These are phyloP conservation scores for Trochalopteron elliotii DNA, from an alignment of 2,113 vertebrate genomes.

Conservation along the genomic window DNA sequence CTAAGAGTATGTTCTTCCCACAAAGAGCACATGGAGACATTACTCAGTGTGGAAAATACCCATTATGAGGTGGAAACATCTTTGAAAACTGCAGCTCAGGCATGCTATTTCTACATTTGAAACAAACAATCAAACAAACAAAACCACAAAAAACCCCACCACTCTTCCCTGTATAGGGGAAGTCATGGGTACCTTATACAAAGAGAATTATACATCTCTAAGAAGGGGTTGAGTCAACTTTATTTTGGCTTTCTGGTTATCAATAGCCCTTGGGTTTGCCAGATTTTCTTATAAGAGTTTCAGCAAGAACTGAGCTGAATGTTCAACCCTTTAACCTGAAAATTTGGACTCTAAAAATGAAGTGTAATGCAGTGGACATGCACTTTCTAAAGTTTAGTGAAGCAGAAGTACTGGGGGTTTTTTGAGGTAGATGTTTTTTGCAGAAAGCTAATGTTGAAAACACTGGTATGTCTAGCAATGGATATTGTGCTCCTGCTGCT, in stretches of 20 bases:
- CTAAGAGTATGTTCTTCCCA: not conserved
- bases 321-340: not conserved
- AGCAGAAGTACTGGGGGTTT: not conserved
- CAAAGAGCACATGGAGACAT: rapidly evolving
- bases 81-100: not conserved
- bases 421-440: not conserved
- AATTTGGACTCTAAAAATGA: not conserved
- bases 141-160: rapidly evolving
- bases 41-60: not conserved
- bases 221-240: not conserved
- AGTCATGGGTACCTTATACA: not conserved
- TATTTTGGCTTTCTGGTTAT: not conserved
- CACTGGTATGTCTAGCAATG: not conserved
- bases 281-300: not conserved
- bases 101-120: not conserved
- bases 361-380: not conserved
- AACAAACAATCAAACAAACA: not conserved
- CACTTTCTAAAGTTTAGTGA: not conserved
- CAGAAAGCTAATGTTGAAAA: not conserved
- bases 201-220: not conserved
- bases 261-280: not conserved
- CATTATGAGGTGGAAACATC: not conserved
- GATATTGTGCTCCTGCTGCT: conserved; percentile 56
- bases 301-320: not conserved
- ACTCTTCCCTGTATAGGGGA: not conserved